These are phyloP conservation scores for Bergia puertoricense DNA, from an alignment of 92 coral and sea anemone genomes.

Conservation along the genomic window DNA sequence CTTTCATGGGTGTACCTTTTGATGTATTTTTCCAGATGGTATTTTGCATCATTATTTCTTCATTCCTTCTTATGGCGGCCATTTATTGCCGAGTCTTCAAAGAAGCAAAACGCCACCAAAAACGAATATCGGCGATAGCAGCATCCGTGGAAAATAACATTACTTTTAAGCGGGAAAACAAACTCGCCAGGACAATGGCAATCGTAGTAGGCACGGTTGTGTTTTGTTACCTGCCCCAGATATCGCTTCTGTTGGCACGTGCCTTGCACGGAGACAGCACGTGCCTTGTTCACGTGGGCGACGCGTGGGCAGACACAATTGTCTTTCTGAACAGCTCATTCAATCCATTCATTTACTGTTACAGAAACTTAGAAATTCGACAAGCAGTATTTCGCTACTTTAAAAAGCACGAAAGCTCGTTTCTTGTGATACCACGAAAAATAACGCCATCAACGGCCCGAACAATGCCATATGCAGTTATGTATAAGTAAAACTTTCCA, in stretches of 20 bases:
- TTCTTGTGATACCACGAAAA: not conserved
- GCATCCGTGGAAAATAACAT: not conserved
- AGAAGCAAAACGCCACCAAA: conserved; percentile 19
- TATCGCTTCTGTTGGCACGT: conserved; percentile 33
- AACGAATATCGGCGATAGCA: not conserved
- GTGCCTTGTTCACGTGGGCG: conserved; percentile 29
- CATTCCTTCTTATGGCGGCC: conserved; percentile 32
- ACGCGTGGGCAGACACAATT: conserved; percentile 52
- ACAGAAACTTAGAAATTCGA: conserved; percentile 42
- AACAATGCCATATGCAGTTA: not conserved
- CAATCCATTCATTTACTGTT: conserved; percentile 55
- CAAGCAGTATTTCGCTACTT: conserved; percentile 16
- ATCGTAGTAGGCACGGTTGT: conserved; percentile 34
- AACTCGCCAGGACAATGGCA: conserved; percentile 40
- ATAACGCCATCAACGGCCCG: not conserved
- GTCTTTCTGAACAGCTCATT: conserved; percentile 51
- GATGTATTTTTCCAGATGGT: conserved; percentile 28
- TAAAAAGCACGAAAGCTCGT: not conserved
- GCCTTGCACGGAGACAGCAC: conserved; percentile 47
- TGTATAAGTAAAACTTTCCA: not conserved
- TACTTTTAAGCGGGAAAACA: conserved; percentile 17
- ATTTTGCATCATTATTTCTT: conserved; percentile 17
- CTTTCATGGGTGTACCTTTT: conserved; percentile 43
- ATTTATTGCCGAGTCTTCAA: conserved; percentile 33
- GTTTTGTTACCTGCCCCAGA: conserved; percentile 45